These are phyloP conservation scores for Artemia franciscana DNA, from an alignment of 1,140 invertebrate species.

Conservation along the genomic window DNA sequence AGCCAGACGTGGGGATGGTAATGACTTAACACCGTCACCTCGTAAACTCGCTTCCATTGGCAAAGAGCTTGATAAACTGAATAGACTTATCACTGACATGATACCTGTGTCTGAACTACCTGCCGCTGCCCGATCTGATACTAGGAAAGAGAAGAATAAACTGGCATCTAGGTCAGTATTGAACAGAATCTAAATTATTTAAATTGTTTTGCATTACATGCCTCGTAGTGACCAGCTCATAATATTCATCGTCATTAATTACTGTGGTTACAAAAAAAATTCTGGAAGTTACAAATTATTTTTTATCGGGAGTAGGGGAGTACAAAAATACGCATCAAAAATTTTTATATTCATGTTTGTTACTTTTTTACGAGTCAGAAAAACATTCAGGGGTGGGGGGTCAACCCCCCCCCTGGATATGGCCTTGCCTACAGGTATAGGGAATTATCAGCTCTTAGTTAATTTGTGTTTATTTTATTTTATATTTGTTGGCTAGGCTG, in stretches of 20 bases:
- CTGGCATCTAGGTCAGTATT: slow-evolving; percentile 47
- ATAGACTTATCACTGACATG: slow-evolving; percentile 79
- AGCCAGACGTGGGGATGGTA: slow-evolving; percentile 87
- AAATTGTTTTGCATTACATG: not conserved
- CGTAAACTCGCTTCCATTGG: slow-evolving; percentile 72
- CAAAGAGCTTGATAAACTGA: slow-evolving; percentile 74
- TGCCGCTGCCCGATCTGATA: slow-evolving; percentile 63
- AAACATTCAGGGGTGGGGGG: no score
- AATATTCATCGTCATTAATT: not conserved
- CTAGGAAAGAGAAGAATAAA: slow-evolving; percentile 93
- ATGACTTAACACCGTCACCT: slow-evolving; percentile 86
- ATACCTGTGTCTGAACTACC: slow-evolving; percentile 80
- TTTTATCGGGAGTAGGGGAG: slow-evolving; percentile 4
- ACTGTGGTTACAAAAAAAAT: slow-evolving; percentile 1
- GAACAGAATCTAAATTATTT: not conserved
- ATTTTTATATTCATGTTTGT: no score
- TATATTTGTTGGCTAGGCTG: no score
- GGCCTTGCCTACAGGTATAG: no score
- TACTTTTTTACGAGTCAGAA: no score
- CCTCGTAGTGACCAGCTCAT: not conserved
- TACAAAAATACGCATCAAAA: no score
- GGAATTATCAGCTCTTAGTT: no score
- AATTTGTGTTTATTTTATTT: no score
- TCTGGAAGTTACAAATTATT: not conserved
- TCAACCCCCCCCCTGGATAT: no score